Evolutionary conservation across 1,140 invertebrate species (phyloP).

Genomic region (Drosophila triauraria): DNA sequence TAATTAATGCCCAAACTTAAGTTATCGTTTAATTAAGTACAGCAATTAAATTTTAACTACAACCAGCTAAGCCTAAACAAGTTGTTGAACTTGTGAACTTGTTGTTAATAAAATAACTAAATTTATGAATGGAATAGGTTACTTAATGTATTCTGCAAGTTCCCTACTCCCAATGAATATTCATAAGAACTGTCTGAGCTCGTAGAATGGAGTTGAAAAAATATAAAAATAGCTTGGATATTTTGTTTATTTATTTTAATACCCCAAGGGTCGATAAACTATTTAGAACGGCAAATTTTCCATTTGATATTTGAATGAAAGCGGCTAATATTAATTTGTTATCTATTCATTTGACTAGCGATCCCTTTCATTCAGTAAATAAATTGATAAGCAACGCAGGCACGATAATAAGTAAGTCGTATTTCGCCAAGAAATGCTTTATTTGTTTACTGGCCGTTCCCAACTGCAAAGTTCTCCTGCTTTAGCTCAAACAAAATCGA

Average conservation of each 20-base stretch:
- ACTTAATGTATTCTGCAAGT: slow-evolving; percentile 6
- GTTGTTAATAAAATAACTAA: background rate
- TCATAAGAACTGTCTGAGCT: background rate
- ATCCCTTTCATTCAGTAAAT: slow-evolving; percentile 25
- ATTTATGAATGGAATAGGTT: slow-evolving; percentile 7
- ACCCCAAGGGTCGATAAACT: slow-evolving; percentile 6
- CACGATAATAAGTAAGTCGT: slow-evolving; percentile 8
- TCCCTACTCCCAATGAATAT: background rate
- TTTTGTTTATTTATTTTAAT: slow-evolving; percentile 1
- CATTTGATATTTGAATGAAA: slow-evolving; percentile 22
- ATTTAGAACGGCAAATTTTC: slow-evolving; percentile 10
- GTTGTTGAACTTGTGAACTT: slow-evolving; percentile 9
- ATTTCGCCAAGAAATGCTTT: slow-evolving; percentile 12
- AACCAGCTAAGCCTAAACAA: background rate
- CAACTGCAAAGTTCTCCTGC: background rate
- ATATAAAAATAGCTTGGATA: background rate
- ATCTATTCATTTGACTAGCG: slow-evolving; percentile 19
- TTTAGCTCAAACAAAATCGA: slow-evolving; percentile 17
- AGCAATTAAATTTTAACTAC: slow-evolving; percentile 3
- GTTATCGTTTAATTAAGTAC: background rate
- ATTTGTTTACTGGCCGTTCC: slow-evolving; percentile 1
- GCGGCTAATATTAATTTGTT: slow-evolving; percentile 17
- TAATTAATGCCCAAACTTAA: background rate
- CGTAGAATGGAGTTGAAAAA: background rate
- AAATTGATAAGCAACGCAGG: slow-evolving; percentile 14